Conservation (phyloP, 1,140 invertebrate species). For the Drosophila athabasca region DNA sequence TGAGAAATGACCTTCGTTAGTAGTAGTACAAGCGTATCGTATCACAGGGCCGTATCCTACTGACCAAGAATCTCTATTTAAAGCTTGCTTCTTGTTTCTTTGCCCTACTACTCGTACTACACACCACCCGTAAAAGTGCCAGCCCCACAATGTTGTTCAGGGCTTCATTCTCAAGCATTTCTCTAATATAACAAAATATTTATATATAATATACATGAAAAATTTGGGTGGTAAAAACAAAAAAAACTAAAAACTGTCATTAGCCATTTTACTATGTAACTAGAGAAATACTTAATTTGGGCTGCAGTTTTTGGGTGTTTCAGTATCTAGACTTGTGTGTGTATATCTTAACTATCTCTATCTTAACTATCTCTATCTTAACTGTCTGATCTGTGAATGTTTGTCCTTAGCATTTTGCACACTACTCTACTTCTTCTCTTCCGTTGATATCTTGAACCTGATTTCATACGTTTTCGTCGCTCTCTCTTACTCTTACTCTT, state of each 20-base stretch:
- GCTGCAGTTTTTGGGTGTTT: constrained; percentile 36
- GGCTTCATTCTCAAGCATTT: too few relatives aligned
- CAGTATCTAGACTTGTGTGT: constrained; percentile 31
- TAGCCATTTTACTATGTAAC: constrained; percentile 9
- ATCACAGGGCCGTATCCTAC: constrained; percentile 18
- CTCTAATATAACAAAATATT: too few relatives aligned
- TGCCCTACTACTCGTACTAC: neutral
- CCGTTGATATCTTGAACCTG: constrained; percentile 19
- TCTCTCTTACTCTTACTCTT: constrained; percentile 12
- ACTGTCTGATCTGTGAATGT: constrained; percentile 44
- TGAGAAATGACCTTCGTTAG: too few relatives aligned
- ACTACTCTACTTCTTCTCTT: constrained; percentile 25
- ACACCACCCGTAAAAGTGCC: constrained; percentile 18
- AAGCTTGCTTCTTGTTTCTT: constrained; percentile 41
- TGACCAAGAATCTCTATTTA: constrained; percentile 74
- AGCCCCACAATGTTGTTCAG: too few relatives aligned
- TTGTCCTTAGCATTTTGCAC: constrained; percentile 39
- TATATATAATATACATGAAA: too few relatives aligned
- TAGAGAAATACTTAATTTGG: constrained; percentile 33
- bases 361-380: constrained; percentile 18
- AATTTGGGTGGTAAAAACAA: constrained; percentile 15
- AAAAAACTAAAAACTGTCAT: constrained; percentile 1
- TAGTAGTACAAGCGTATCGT: neutral
- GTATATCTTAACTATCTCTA: constrained; percentile 17
- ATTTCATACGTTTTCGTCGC: constrained; percentile 23